Percentiles rank a stretch among this genome's conserved stretches.
phyloP scores from a whole-genome alignment of 2,888 invertebrate genomes.

The Eilema griseolum region DNA sequence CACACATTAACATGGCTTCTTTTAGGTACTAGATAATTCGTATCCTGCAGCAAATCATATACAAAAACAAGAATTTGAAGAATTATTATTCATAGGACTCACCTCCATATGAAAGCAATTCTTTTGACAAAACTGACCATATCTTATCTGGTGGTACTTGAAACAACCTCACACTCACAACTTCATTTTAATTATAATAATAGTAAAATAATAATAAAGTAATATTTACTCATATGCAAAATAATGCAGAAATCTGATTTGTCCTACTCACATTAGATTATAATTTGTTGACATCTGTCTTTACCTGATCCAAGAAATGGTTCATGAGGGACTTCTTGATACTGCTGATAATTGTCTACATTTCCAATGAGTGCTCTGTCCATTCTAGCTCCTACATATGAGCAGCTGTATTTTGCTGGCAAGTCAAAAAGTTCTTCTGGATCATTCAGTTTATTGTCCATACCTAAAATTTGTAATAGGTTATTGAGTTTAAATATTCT shows the following conservation, averaged over 20 bases:
- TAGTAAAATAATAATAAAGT: too few species aligned
- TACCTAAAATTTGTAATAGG: constrained; percentile 71
- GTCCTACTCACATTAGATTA: not conserved
- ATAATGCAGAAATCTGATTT: not conserved
- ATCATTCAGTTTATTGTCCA: constrained; percentile 89
- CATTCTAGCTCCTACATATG: constrained; percentile 87
- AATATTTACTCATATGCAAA: not conserved
- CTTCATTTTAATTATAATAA: too few species aligned
- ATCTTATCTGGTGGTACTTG: too few species aligned
- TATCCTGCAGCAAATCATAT: too few species aligned
- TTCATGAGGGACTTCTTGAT: constrained; percentile 79
- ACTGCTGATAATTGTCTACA: constrained; percentile 80
- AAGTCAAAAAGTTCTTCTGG: constrained; percentile 95
- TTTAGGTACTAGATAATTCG: too few species aligned
- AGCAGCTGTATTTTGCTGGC: constrained; percentile 89
- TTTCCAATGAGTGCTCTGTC: constrained; percentile 86
- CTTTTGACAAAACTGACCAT: too few species aligned
- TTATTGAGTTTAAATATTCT: not conserved
- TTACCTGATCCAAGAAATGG: constrained; percentile 81
- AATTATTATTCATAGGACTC: too few species aligned
- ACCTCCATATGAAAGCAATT: too few species aligned
- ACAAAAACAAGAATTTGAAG: too few species aligned
- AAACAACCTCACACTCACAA: too few species aligned
- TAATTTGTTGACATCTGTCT: not conserved
- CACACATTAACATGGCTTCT: too few species aligned